Evolutionary conservation across 92 coral and sea anemone species (phyloP).

Genomic region (Epizoanthus scotinus): DNA sequence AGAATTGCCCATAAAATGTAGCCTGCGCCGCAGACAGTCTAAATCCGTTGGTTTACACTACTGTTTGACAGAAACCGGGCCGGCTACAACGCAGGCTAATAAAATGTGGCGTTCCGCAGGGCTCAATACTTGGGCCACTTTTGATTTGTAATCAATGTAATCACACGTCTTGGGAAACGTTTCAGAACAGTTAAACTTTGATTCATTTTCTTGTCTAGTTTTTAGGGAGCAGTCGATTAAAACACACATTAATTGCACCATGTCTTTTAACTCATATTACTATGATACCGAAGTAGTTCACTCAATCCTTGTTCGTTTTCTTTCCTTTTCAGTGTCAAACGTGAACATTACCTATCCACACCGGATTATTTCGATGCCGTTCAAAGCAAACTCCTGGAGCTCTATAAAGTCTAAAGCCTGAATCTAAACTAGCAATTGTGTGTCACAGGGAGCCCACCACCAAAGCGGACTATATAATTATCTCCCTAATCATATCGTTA

Average conservation of each 20-base stretch:
- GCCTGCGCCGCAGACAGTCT: too few relatives aligned
- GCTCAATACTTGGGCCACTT: too few relatives aligned
- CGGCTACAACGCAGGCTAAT: too few relatives aligned
- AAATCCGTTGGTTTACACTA: too few relatives aligned
- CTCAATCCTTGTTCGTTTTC: neutral
- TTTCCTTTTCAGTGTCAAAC: constrained; percentile 76
- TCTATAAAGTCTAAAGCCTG: constrained; percentile 46
- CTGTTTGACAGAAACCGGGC: too few relatives aligned
- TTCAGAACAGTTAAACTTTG: neutral
- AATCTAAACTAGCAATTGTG: too few relatives aligned
- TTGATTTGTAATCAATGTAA: too few relatives aligned
- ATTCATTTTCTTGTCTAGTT: neutral
- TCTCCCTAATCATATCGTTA: too few relatives aligned
- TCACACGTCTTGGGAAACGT: neutral
- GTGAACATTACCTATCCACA: constrained; percentile 93
- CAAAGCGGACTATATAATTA: too few relatives aligned
- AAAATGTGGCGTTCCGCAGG: too few relatives aligned
- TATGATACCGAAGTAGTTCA: neutral
- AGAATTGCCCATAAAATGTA: too few relatives aligned
- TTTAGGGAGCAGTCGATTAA: neutral
- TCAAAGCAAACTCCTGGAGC: constrained; percentile 67
- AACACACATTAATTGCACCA: neutral
- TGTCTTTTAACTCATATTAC: neutral
- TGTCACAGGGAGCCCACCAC: too few relatives aligned
- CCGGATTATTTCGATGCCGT: constrained; percentile 94